Conservation (phyloP, 2,888 invertebrate genomes). For the Drosophila prostipennis region DNA sequence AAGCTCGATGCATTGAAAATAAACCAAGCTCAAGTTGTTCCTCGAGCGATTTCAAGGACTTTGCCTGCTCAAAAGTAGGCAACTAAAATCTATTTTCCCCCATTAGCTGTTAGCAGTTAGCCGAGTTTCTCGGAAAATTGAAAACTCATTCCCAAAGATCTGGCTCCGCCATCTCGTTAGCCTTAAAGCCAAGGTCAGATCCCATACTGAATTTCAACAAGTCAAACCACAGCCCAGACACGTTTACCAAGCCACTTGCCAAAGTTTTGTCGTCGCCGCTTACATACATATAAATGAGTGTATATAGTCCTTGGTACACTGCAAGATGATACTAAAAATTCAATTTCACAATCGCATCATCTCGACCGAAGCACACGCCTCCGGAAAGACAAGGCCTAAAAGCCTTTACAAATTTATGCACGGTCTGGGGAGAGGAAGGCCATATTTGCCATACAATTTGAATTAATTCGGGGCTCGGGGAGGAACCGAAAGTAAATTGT, state of each 20-base stretch:
- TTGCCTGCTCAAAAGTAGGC: conserved; percentile 10
- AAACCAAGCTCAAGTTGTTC: conserved; percentile 4
- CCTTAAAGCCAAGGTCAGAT: conserved; percentile 33
- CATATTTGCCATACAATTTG: conserved; percentile 37
- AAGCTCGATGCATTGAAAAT: conserved; percentile 19
- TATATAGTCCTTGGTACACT: not conserved
- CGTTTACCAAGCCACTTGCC: conserved; percentile 23
- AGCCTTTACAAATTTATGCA: conserved; percentile 46
- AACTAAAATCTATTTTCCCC: conserved; percentile 25
- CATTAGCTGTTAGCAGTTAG: conserved; percentile 1
- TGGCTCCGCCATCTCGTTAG: conserved; percentile 1
- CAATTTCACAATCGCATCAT: conserved; percentile 41
- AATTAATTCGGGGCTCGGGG: conserved; percentile 52
- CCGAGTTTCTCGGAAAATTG: conserved; percentile 15
- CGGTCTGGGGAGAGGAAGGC: conserved; percentile 6
- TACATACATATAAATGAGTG: conserved; percentile 7
- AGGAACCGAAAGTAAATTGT: conserved; percentile 58
- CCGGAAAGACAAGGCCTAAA: conserved; percentile 20
- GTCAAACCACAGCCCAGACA: conserved; percentile 37
- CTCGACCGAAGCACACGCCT: conserved; percentile 33
- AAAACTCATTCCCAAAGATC: conserved; percentile 24
- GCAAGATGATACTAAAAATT: conserved; percentile 44
- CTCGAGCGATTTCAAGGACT: conserved; percentile 25
- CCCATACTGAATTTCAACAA: conserved; percentile 29
- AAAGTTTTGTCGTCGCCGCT: conserved; percentile 31